Evolutionary conservation across 1,140 invertebrate species (phyloP).

Genomic region (Dreissena polymorpha): DNA sequence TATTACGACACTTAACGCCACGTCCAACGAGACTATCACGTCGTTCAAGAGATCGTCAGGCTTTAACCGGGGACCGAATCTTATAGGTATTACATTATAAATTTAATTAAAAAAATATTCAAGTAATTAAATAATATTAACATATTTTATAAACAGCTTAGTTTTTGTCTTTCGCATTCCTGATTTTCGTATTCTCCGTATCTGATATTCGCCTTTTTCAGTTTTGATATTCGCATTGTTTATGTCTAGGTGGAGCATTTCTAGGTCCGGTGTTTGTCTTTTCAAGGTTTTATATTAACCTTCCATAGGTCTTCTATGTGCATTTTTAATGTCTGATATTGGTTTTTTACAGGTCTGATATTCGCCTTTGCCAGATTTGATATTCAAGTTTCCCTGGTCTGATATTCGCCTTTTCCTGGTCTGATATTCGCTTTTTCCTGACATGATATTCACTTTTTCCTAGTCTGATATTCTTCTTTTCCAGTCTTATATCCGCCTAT

Average conservation of each 20-base stretch:
- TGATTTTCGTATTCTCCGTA: too few relatives aligned
- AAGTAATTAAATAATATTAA: neutral
- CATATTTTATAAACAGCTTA: neutral
- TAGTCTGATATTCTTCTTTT: neutral
- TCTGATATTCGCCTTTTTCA: neutral
- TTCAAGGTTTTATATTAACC: too few relatives aligned
- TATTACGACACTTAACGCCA: neutral
- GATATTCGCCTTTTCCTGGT: too few relatives aligned
- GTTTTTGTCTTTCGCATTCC: neutral
- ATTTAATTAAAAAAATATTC: neutral
- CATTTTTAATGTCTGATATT: too few relatives aligned
- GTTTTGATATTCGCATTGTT: neutral
- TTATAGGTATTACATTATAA: slow-evolving; percentile 1
- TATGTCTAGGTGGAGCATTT: too few relatives aligned
- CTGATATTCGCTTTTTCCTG: too few relatives aligned
- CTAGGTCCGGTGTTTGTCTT: too few relatives aligned
- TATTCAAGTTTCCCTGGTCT: too few relatives aligned
- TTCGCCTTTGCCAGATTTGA: neutral
- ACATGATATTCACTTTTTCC: neutral
- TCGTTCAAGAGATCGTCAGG: neutral
- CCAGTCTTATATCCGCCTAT: neutral
- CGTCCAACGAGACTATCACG: neutral
- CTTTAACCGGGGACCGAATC: neutral
- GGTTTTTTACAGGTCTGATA: neutral
- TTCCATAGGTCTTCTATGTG: too few relatives aligned